phyloP scores from a whole-genome alignment of 2,113 vertebrate species.

The Hydrolagus affinis region DNA sequence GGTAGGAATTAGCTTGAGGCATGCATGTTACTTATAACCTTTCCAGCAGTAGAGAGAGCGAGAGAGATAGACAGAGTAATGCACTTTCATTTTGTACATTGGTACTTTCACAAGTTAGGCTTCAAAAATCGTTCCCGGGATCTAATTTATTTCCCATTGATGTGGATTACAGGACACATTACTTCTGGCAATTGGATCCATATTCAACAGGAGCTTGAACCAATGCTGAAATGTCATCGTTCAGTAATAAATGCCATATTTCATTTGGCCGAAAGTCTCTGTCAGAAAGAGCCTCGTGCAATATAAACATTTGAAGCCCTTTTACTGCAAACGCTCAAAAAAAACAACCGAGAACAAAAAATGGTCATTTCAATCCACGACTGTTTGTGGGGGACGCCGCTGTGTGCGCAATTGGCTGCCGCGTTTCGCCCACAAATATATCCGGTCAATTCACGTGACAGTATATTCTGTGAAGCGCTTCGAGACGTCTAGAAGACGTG shows the following conservation, averaged over 20 bases:
- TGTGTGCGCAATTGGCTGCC: too few relatives aligned
- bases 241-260: not conserved
- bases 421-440: too few relatives aligned
- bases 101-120: slow-evolving; percentile 7
- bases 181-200: slow-evolving; percentile 3
- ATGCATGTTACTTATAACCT: not conserved
- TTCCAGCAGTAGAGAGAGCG: not conserved
- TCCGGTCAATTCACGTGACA: too few relatives aligned
- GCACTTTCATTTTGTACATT: not conserved
- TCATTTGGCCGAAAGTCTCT: not conserved
- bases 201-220: not conserved
- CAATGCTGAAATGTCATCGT: slow-evolving; percentile 14
- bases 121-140: not conserved
- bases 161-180: not conserved
- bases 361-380: too few relatives aligned
- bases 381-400: too few relatives aligned
- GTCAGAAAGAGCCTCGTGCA: not conserved
- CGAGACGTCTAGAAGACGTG: too few relatives aligned
- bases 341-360: too few relatives aligned
- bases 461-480: too few relatives aligned
- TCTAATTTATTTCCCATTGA: slow-evolving; percentile 21
- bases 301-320: not conserved
- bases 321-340: too few relatives aligned
- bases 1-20: not conserved
- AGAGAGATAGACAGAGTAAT: not conserved